Base-by-base conservation (phyloP, 1,140 invertebrate genomes). In the Trichogramma pretiosum region DNA sequence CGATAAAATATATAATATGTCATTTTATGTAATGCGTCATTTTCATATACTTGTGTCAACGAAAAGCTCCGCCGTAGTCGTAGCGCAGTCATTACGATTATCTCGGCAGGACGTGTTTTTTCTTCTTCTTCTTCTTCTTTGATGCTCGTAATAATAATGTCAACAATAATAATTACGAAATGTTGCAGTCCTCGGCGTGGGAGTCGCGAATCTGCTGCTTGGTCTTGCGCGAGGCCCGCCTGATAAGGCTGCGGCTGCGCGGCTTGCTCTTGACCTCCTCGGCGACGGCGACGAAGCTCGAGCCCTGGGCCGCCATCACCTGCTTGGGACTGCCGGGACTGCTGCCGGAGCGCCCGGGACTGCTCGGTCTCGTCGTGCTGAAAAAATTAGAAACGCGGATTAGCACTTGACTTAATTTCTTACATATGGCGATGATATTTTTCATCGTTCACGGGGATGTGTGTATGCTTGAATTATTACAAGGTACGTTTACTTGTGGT, bases 131-230 rank as follows among this genome's bases (percentile, higher is more conserved):
- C n/a, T n/a, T n/a, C n/a, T n/a, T n/a, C n/a, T n/a, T n/a, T n/a
- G n/a, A n/a, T n/a, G n/a, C n/a, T n/a, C n/a, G n/a, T n/a, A n/a
- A n/a, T n/a, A n/a, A n/a, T n/a, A n/a, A n/a, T n/a, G 11, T 28
- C 24, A 28, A 11, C 5, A 5, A 28, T 7, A 28, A 11, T 28
- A 5, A 52, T 79, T 83, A 85, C 43, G 83, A 84, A 55, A 85
- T 76, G 59, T 76, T 82, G 60, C 83, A 86, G 56, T 86, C 83
- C 40, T 85, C 81, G 2, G 72, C 61, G 49, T 81, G 77, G 18
- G 82, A 75, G 51, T 85, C 83, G 39, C 82, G 72, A 46, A 86
- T 83, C 68, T 85, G 83, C 62, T 86, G 83, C 56, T 86, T 85
- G 48, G 83, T 79, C 67, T 89, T 89, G 51, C 84, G 74, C 54